Conservation (phyloP, 2,888 invertebrate species). For the Lasioglossum marginatum region DNA sequence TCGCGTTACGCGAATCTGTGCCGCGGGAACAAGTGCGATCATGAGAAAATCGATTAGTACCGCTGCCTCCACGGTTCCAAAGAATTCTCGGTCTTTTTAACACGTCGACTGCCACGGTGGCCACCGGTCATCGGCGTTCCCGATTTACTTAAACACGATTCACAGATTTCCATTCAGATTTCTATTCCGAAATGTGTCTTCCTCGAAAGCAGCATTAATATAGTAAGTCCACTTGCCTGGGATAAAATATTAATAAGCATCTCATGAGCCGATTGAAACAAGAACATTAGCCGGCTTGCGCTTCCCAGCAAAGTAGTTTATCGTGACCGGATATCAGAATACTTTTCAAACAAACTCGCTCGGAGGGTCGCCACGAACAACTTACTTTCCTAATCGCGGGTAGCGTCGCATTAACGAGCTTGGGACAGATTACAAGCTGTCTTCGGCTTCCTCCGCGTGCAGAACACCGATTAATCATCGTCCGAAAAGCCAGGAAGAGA, state of each 20-base stretch:
- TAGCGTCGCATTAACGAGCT: constrained; percentile 45
- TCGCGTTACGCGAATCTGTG: constrained; percentile 7
- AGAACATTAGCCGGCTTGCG: neutral
- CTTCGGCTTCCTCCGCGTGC: constrained; percentile 6
- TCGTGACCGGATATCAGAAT: constrained; percentile 39
- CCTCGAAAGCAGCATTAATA: neutral
- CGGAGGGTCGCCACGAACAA: constrained; percentile 11
- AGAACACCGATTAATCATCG: constrained; percentile 40
- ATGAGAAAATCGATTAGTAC: neutral
- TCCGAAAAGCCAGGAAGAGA: constrained; percentile 3
- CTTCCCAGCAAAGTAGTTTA: neutral
- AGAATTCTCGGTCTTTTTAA: neutral
- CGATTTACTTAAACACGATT: neutral
- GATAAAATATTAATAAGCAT: constrained; percentile 30
- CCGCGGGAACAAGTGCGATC: neutral
- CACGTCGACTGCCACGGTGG: neutral
- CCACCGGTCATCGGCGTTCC: neutral
- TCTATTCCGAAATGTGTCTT: neutral
- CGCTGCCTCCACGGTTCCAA: neutral
- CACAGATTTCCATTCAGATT: neutral
- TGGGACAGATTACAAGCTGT: constrained; percentile 39
- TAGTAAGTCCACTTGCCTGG: neutral
- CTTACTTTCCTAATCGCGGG: constrained; percentile 46
- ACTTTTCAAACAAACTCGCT: constrained; percentile 37
- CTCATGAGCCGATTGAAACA: neutral